A percentile compares a stretch with the other conserved stretches of the same genome.
phyloP scores from a whole-genome alignment of 1,140 invertebrate species.

The Trachymyrmex septentrionalis region DNA sequence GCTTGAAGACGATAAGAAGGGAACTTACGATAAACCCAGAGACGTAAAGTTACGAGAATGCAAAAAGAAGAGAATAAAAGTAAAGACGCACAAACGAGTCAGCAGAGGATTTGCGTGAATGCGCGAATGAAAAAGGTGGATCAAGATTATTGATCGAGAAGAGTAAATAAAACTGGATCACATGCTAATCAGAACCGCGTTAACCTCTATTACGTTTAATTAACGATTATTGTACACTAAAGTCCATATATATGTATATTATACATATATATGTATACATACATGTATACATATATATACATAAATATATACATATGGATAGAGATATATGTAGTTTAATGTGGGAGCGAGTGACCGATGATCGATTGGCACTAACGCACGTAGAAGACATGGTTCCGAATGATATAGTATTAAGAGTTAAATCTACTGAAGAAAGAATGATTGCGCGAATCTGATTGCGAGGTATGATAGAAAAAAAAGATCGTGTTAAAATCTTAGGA shows the following conservation, averaged over 20 bases:
- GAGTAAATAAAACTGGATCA: conserved; percentile 82
- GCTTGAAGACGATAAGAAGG: conserved; percentile 50
- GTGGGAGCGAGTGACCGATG: conserved; percentile 35
- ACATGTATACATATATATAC: conserved; percentile 49
- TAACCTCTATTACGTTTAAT: conserved; percentile 87
- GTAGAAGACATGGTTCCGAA: conserved; percentile 25
- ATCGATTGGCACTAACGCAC: conserved; percentile 15
- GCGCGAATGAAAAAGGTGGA: conserved; percentile 45
- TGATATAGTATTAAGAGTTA: conserved; percentile 40
- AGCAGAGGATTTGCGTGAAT: conserved; percentile 68
- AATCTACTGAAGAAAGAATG: conserved; percentile 40
- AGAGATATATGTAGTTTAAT: conserved; percentile 57
- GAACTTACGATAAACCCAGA: conserved; percentile 22
- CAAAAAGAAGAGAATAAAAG: conserved; percentile 22
- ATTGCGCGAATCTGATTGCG: conserved; percentile 49
- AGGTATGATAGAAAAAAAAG: conserved; percentile 29
- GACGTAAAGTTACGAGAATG: conserved; percentile 8
- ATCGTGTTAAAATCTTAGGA: conserved; percentile 72
- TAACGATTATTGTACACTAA: conserved; percentile 84
- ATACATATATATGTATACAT: conserved; percentile 26
- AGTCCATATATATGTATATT: conserved; percentile 73
- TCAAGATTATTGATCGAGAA: conserved; percentile 55
- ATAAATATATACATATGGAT: conserved; percentile 50
- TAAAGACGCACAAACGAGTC: conserved; percentile 63
- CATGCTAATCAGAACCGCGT: conserved; percentile 87